Base-by-base conservation (phyloP, 2,888 invertebrate genomes). In the Labia minor region DNA sequence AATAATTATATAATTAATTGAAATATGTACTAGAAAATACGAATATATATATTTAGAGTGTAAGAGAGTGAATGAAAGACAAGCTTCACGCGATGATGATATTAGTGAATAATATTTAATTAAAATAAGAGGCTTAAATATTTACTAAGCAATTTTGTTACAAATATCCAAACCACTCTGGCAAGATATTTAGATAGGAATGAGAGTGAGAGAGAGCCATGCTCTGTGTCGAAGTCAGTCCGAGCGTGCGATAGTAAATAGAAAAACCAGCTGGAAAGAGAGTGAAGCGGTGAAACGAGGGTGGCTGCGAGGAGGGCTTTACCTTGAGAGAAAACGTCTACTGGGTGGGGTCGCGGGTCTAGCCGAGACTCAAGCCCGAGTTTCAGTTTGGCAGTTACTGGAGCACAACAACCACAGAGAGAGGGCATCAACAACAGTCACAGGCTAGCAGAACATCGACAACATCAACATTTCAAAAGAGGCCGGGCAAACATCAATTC, bases 331-430 rank as follows among this genome's bases (percentile, higher is more conserved):
- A n/a, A 49, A 11, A 49, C 49, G 49, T 49, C 49, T 49, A 49
- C 49, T 11, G 49, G 16, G 16, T 49, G 49, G 49, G 49, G 49
- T 4, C 49, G 49, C 49, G 49, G 49, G 14, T 49, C 49, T 49
- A 49, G 49, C 49, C 49, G 49, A 49, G 49, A 49, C 49, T 49
- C 49, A 49, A 49, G 49, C 49, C 49, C 49, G 49, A 49, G 14
- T 49, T 49, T 49, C 49, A 75, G 71, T 72, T 72, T 71, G 69
- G 70, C 67, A 72, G 69, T 71, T 65, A 68, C 68, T 49, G 49
- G 49, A 49, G 49, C 49, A 49, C 49, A 49, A 49, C n/a, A 49
- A 49, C 14, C 8, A 49, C 49, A 49, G 49, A 49, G 14, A 49
- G 49, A 49, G 49, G 16, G 68, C 21, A 65, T 63, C 61, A 61